Evolutionary conservation across 2,113 vertebrate genomes (phyloP), one percentile per base, ranked within the genome.

Genomic region (Seriola quinqueradiata): DNA sequence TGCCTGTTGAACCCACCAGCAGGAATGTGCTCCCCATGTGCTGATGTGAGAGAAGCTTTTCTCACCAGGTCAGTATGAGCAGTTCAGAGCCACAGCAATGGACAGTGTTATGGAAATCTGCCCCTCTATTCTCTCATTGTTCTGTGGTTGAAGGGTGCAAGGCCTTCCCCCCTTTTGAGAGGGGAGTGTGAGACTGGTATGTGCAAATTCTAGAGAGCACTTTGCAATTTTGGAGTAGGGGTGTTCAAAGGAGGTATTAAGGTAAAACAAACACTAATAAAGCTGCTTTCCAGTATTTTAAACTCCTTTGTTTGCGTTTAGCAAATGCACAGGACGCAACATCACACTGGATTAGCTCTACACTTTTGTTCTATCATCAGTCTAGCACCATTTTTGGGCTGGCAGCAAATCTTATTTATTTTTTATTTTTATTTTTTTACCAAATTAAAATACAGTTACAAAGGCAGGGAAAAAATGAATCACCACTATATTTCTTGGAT

Each of bases 81-180:
- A 81, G 67, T 65, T 82, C 73, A 77, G 75, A 88, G 82, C 77
- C 76, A 57, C n/a, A 66, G 75, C 65, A 58, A 19, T 21, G 64
- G 81, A 89, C 89, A 89, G 76, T 92, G 89, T 93, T 92, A 92
- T 92, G 90, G 90, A 92, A 94, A 92, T 91, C 87, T 88, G 57
- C 46, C 74, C 70, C 71, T 76, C 87, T 76, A 86, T 89, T 89
- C 91, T 86, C 46, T 91, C 90, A 90, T 93, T 94, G 91, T 94
- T 87, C 58, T 28, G 59, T 42, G 75, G 72, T 84, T 88, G 61
- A 75, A 84, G 83, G 70, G 85, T 81, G 58, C 76, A 58, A 44
- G 8, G 32, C 77, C 72, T 5, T 10, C 42, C 73, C 57, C 70
- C 77, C 50, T 42, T 78, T 87, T 65, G 71, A 70, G 44, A 83